Percentiles rank a stretch among this genome's conserved stretches.
Evolutionary conservation across 2,113 vertebrate genomes (phyloP).

Genomic region (Caloenas nicobarica): DNA sequence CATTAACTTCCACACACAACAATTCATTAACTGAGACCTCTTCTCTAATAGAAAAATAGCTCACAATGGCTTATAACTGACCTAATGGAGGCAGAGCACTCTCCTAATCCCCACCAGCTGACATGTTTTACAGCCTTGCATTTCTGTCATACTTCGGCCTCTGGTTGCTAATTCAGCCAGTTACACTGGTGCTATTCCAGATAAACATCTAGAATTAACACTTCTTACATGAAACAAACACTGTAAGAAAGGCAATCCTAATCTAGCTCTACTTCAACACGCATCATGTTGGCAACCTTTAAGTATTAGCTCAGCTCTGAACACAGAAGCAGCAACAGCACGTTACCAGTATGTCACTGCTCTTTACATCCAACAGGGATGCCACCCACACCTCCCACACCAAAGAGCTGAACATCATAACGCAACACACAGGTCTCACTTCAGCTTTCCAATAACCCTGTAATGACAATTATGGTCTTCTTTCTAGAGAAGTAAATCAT

Average conservation of each 20-base stretch:
- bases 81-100: neutral
- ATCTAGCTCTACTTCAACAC: neutral
- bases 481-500: neutral
- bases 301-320: neutral
- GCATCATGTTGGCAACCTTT: accelerated
- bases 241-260: neutral
- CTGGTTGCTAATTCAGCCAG: neutral
- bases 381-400: neutral
- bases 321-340: neutral
- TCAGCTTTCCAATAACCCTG: neutral
- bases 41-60: slow-evolving; percentile 36
- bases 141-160: neutral
- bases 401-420: neutral
- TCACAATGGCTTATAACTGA: neutral
- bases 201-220: neutral
- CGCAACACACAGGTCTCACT: accelerated
- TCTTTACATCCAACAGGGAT: neutral
- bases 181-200: neutral
- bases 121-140: neutral
- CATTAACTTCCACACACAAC: slow-evolving; percentile 36
- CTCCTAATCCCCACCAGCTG: neutral
- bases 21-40: slow-evolving; percentile 56
- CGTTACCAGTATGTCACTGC: neutral
- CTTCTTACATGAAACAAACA: neutral
- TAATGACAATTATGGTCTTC: neutral